Conservation (phyloP, 2,888 invertebrate species). For the Macaria liturata region DNA sequence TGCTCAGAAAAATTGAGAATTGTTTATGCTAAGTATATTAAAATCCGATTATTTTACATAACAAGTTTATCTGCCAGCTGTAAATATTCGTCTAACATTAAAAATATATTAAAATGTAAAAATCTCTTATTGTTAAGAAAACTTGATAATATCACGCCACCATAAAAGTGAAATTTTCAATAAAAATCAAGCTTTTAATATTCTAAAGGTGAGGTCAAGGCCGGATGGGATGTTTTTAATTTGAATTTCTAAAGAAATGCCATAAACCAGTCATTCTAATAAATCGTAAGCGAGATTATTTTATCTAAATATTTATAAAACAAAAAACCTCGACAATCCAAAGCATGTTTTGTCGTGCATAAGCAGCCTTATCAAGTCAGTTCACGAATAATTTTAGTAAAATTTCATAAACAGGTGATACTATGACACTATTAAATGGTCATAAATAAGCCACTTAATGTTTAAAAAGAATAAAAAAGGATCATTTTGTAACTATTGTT, state of each 20-base stretch:
- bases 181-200: slow-evolving; percentile 21
- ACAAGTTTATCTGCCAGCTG: no score
- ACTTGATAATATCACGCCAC: slow-evolving; percentile 8
- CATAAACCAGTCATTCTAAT: slow-evolving; percentile 26
- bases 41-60: no score
- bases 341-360: no score
- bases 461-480: no score
- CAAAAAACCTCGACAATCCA: neutral
- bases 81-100: no score
- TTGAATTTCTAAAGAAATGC: slow-evolving; percentile 37
- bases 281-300: slow-evolving; percentile 20
- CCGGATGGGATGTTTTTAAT: slow-evolving; percentile 38
- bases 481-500: no score
- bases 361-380: no score
- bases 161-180: slow-evolving; percentile 18
- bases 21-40: no score
- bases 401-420: slow-evolving; percentile 3
- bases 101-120: no score
- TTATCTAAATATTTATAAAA: slow-evolving; percentile 12
- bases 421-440: neutral
- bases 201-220: slow-evolving; percentile 44
- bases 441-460: neutral
- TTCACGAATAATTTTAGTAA: neutral
- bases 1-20: no score
- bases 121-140: slow-evolving; percentile 16